Evolutionary conservation across 2,113 vertebrate species (phyloP).

Genomic region (Caranx ignobilis): DNA sequence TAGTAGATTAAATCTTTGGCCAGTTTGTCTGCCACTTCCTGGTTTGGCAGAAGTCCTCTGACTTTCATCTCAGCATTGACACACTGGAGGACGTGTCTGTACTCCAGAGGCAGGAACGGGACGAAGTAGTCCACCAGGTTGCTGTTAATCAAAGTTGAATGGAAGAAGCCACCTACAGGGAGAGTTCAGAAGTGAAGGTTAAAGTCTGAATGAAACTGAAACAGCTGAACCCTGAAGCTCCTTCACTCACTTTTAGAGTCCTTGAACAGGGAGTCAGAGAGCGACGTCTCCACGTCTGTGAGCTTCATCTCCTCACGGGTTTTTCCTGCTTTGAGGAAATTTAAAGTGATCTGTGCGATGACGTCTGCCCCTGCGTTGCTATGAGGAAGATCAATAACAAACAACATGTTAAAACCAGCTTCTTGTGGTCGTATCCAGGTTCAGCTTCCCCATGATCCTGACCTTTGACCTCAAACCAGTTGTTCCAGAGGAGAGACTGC

Average conservation of each 20-base stretch:
- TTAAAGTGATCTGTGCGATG: conserved; percentile 87
- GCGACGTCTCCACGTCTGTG: conserved; percentile 86
- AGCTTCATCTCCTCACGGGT: conserved; percentile 90
- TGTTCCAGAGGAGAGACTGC: no score
- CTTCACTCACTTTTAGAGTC: conserved; percentile 91
- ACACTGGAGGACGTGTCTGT: conserved; percentile 92
- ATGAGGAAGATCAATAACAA: background rate
- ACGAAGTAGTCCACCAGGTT: conserved; percentile 96
- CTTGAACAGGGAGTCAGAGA: conserved; percentile 91
- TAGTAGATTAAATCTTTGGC: conserved; percentile 91
- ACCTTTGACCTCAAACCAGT: no score
- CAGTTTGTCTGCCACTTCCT: conserved; percentile 81
- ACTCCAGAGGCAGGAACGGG: conserved; percentile 95
- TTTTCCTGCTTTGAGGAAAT: conserved; percentile 89
- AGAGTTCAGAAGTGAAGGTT: background rate
- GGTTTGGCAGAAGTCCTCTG: conserved; percentile 69
- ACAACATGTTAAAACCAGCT: background rate
- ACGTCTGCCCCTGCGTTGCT: conserved; percentile 93
- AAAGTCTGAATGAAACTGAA: background rate
- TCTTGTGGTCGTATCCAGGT: background rate
- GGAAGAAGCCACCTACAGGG: conserved; percentile 92
- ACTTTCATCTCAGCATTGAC: conserved; percentile 85
- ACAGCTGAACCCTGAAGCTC: background rate
- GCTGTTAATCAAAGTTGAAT: conserved; percentile 92
- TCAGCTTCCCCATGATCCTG: no score